A percentile compares a stretch with the other conserved stretches of the same genome.
Evolutionary conservation across 2,888 invertebrate species (phyloP).

Genomic region (Corbicula japonica): DNA sequence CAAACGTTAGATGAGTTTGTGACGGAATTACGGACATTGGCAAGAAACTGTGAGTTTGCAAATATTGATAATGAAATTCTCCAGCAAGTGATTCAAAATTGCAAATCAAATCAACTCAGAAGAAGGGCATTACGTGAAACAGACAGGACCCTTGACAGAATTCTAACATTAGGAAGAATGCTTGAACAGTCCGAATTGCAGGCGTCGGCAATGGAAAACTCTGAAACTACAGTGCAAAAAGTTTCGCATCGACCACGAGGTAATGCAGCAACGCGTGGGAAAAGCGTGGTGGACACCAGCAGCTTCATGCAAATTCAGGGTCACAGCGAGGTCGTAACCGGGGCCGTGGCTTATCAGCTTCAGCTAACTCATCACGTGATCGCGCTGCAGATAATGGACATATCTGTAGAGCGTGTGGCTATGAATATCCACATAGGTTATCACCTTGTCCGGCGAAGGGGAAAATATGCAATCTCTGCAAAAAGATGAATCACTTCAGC

Average conservation of each 20-base stretch:
- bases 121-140: slow-evolving; percentile 57
- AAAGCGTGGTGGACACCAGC: no score
- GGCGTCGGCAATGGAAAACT: slow-evolving; percentile 58
- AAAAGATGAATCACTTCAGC: background rate
- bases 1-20: slow-evolving; percentile 64
- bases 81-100: slow-evolving; percentile 63
- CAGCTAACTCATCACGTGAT: slow-evolving; percentile 7
- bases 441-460: background rate
- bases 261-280: background rate
- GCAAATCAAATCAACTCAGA: slow-evolving; percentile 53
- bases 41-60: slow-evolving; percentile 56
- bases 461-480: background rate
- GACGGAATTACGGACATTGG: slow-evolving; percentile 59
- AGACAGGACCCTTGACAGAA: slow-evolving; percentile 21
- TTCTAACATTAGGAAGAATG: slow-evolving; percentile 35
- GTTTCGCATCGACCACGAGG: slow-evolving; percentile 12
- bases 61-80: slow-evolving; percentile 56
- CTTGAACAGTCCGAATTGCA: slow-evolving; percentile 59
- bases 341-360: background rate
- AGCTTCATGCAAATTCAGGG: background rate
- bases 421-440: background rate
- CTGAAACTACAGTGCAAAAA: background rate
- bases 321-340: background rate
- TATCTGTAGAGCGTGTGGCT: slow-evolving; percentile 6
- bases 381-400: slow-evolving; percentile 4